A percentile compares a stretch with the other conserved stretches of the same genome.
Evolutionary conservation across 1,140 invertebrate genomes (phyloP).

Genomic region (Eupristina koningsbergeri): DNA sequence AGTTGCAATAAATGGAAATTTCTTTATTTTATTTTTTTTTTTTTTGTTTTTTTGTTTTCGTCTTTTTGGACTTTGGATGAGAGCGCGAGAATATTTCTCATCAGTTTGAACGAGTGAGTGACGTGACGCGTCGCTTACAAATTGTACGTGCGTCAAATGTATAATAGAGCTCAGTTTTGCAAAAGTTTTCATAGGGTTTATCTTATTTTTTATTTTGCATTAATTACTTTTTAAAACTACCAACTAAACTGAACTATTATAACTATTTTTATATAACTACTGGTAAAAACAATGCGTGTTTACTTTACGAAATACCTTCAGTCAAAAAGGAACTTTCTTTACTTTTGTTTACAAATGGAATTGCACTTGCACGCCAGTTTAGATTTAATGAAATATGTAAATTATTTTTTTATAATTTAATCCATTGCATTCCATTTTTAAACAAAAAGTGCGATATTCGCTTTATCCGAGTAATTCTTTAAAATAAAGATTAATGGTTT

Average conservation of each 20-base stretch:
- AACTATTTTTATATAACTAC: neutral
- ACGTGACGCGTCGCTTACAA: neutral
- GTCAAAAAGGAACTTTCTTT: neutral
- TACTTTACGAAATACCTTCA: neutral
- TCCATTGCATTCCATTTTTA: neutral
- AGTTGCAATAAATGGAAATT: too few relatives aligned
- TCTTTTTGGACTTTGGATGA: neutral
- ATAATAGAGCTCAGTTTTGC: neutral
- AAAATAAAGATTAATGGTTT: neutral
- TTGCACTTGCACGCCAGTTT: too few relatives aligned
- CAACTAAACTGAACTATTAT: neutral
- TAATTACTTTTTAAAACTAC: neutral
- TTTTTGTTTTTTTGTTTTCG: neutral
- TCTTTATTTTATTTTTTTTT: too few relatives aligned
- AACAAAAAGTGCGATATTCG: neutral
- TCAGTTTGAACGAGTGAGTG: neutral
- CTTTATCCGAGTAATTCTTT: neutral
- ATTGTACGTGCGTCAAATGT: neutral
- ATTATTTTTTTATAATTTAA: constrained; percentile 11
- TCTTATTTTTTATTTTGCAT: neutral
- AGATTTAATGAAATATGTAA: constrained; percentile 6
- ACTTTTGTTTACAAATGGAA: constrained; percentile 2
- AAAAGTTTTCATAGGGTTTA: constrained; percentile 1
- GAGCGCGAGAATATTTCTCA: neutral
- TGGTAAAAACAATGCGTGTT: neutral